Percentiles rank a stretch among this genome's conserved stretches.
Evolutionary conservation across 2,888 invertebrate species (phyloP).

Genomic region (Drosophila austrosaltans): DNA sequence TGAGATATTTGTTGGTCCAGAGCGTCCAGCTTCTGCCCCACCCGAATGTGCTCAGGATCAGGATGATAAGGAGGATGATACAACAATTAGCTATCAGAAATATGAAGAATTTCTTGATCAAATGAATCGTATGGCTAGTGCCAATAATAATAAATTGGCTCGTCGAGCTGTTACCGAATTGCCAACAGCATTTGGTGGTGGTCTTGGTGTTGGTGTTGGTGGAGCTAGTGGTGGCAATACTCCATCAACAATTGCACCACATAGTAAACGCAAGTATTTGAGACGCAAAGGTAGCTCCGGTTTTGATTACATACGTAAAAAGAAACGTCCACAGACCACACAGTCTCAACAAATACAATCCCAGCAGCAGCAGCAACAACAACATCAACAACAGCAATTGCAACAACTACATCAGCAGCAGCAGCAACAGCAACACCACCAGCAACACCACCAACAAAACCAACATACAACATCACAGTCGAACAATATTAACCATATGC

Average conservation of each 20-base stretch:
- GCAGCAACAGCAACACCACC: neutral
- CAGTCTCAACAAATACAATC: slow-evolving; percentile 3
- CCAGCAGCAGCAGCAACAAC: neutral
- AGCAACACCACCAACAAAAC: neutral
- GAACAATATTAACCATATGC: slow-evolving; percentile 2
- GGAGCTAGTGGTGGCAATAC: slow-evolving; percentile 22
- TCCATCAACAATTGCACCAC: slow-evolving; percentile 21
- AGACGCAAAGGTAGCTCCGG: slow-evolving; percentile 83
- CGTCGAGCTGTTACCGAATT: slow-evolving; percentile 16
- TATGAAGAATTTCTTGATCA: slow-evolving; percentile 82
- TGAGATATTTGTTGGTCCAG: slow-evolving; percentile 90
- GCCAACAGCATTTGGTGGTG: neutral
- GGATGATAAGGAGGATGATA: slow-evolving; percentile 28
- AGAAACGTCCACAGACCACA: slow-evolving; percentile 87
- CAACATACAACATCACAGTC: neutral
- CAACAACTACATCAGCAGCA: neutral
- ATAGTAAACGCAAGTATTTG: slow-evolving; percentile 76
- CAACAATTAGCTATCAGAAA: slow-evolving; percentile 77
- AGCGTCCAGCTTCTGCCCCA: slow-evolving; percentile 92
- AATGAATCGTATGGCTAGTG: slow-evolving; percentile 77
- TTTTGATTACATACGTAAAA: slow-evolving; percentile 95
- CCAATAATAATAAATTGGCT: slow-evolving; percentile 69
- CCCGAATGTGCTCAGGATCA: slow-evolving; percentile 84
- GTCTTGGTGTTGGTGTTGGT: too few species aligned
- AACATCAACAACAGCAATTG: neutral